Evolutionary conservation across 2,113 vertebrate genomes (phyloP).

Genomic region (Camelus dromedarius): DNA sequence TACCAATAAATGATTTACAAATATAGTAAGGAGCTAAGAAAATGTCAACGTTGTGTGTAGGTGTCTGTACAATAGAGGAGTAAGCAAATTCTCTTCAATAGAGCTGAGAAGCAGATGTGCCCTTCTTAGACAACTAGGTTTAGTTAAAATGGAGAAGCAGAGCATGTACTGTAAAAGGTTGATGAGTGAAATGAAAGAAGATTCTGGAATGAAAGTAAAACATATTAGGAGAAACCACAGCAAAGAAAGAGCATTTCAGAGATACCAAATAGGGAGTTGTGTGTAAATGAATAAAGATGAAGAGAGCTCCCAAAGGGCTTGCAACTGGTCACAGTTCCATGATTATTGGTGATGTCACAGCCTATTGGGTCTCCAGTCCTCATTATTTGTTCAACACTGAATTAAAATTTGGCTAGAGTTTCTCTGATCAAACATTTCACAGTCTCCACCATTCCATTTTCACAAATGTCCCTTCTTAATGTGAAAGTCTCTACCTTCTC

Average conservation of each 20-base stretch:
- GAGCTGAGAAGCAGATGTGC: background rate
- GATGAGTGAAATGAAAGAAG: background rate
- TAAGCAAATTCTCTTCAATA: background rate
- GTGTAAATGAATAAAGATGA: background rate
- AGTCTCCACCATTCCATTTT: background rate
- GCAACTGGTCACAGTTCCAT: background rate
- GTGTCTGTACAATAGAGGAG: background rate
- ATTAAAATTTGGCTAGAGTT: background rate
- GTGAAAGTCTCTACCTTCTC: background rate
- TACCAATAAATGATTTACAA: background rate
- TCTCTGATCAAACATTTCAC: background rate
- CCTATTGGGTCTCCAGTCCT: background rate
- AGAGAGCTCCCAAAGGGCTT: background rate
- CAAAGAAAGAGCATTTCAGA: background rate
- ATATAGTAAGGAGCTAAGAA: background rate
- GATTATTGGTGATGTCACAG: background rate
- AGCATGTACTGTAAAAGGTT: background rate
- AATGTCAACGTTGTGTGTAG: background rate
- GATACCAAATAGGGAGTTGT: background rate
- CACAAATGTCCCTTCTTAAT: background rate
- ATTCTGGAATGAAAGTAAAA: background rate
- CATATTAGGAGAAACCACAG: background rate
- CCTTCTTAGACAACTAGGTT: background rate
- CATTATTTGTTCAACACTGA: background rate
- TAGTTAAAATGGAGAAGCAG: background rate